These are phyloP conservation scores for Cercopithecus neglectus DNA, from an alignment of 2,797 vertebrate species.

Conservation along the genomic window DNA sequence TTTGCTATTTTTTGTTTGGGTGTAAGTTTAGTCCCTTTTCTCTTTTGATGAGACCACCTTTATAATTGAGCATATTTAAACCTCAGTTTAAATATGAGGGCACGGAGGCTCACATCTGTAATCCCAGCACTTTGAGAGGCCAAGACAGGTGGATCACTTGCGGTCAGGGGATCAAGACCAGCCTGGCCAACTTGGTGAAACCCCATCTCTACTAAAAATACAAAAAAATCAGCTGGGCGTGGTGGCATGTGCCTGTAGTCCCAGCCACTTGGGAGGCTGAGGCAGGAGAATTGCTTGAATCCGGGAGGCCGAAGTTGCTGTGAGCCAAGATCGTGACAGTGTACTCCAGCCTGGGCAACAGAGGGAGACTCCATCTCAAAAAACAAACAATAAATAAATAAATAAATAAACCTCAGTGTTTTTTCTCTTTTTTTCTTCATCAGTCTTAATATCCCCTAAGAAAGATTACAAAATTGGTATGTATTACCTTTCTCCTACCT, in stretches of 20 bases:
- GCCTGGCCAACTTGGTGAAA: not conserved
- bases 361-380: too few species aligned
- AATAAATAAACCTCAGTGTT: too few species aligned
- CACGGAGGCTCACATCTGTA: not conserved
- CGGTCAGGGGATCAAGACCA: not conserved
- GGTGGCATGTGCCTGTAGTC: not conserved
- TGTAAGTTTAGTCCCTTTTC: not conserved
- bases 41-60: not conserved
- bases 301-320: not conserved
- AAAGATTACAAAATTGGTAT: not conserved
- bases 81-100: not conserved
- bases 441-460: slow-evolving; percentile 33
- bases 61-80: slow-evolving; percentile 32
- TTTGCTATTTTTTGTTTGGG: not conserved
- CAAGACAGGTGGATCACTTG: not conserved
- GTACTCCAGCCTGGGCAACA: too few species aligned
- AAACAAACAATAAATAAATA: too few species aligned
- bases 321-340: too few species aligned
- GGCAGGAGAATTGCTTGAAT: not conserved
- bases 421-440: not conserved
- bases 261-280: not conserved
- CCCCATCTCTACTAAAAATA: not conserved
- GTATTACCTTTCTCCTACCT: not conserved
- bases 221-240: not conserved
- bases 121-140: not conserved